Base-by-base conservation (phyloP, 1,140 invertebrate genomes). In the Dreissena rostriformis region DNA sequence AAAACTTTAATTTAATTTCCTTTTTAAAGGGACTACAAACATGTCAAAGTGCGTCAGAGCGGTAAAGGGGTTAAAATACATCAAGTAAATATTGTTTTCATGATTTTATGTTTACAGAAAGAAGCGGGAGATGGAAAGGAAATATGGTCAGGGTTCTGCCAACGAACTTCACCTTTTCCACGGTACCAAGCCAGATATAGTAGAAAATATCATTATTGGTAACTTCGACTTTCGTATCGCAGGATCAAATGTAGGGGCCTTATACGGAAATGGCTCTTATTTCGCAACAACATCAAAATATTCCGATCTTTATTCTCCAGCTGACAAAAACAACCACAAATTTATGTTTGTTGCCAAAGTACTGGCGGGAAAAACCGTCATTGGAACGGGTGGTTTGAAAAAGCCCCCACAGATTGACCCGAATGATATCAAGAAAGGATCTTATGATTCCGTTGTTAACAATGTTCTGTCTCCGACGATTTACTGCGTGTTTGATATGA, bases 401-500 rank as follows among this genome's bases (percentile, higher is more conserved):
- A 49, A 81, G 28, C 87, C 87, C 0, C 86, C 87, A 4, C 52
- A 73, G 0, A 29, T 86, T n/a, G 83, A 87, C 53, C 0, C n/a
- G 11, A 75, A 53, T 22, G 49, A 78, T 24, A 57, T 24, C 19
- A 86, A 67, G 28, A 83, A 76, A 17, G 81, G 81, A 6, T 77
- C 79, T 22, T 88, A 87, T 55, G 86, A 91, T 72, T 80, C 87
- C 17, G 86, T 85, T 53, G 87, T 90, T 14, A 88, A 91, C 75
- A 67, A 89, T 76, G 19, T 82, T 0, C 57, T 66, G 4, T 26
- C 79, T 67, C 90, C 90, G 0, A 78, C 78, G 2, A 82, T 91
- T n/a, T 90, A 86, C 77, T 89, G 90, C 15, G 83, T 91, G 14
- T 90, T 89, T 81, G 82, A 88, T 55, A 86, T 86, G 26, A 86